These are phyloP conservation scores for Limnothrissa miodon DNA, from an alignment of 2,113 vertebrate genomes.

Conservation along the genomic window DNA sequence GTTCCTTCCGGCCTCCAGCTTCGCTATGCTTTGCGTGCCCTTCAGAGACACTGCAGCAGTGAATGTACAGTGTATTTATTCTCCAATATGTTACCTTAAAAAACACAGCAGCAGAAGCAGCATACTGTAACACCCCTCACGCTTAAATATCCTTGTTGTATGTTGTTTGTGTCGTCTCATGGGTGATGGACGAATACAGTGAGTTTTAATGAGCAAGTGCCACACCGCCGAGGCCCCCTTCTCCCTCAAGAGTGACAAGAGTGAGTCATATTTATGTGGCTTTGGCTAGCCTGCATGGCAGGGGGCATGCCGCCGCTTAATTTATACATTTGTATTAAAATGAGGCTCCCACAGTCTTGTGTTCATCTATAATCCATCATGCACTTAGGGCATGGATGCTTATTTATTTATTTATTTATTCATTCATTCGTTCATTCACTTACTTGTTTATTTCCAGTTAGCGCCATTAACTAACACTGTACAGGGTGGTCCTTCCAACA, in stretches of 20 bases:
- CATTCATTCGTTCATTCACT: background rate
- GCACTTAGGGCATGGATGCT: background rate
- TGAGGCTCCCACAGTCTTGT: background rate
- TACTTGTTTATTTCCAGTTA: background rate
- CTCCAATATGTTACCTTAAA: background rate
- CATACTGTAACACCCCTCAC: background rate
- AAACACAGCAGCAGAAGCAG: background rate
- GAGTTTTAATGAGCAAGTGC: slow-evolving; percentile 1
- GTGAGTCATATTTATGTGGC: background rate
- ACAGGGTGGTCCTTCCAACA: background rate
- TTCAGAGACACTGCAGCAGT: background rate
- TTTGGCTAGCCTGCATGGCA: background rate
- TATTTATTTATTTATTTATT: too few species aligned
- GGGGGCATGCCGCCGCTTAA: background rate
- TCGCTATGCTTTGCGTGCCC: background rate
- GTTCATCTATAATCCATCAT: slow-evolving; percentile 1
- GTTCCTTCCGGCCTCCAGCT: background rate
- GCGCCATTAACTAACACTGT: background rate
- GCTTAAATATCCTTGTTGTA: background rate
- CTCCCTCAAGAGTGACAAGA: background rate
- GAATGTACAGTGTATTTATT: background rate
- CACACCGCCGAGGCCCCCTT: background rate
- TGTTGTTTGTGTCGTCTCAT: background rate
- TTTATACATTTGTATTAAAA: slow-evolving; percentile 11
- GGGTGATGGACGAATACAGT: background rate